phyloP scores from a whole-genome alignment of 2,113 vertebrate species.

The Vanacampus margaritifer region DNA sequence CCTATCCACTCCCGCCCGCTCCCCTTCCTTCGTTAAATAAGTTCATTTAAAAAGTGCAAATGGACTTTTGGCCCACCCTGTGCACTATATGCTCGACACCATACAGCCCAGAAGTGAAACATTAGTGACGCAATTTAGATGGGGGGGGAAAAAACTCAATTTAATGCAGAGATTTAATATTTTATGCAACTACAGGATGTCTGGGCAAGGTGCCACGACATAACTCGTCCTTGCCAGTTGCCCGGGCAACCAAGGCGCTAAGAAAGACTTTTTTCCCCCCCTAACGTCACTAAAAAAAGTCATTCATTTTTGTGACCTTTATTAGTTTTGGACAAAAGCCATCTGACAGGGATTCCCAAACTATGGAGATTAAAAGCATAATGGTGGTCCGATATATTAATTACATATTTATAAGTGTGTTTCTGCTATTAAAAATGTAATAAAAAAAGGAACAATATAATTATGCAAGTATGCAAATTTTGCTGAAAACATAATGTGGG shows the following conservation, averaged over 20 bases:
- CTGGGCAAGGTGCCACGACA: constrained; percentile 5
- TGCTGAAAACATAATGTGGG: neutral
- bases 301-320: neutral
- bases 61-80: neutral
- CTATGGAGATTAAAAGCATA: neutral
- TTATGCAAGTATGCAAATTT: neutral
- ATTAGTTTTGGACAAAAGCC: neutral
- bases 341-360: neutral
- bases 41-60: neutral
- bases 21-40: neutral
- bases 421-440: neutral
- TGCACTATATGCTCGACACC: neutral
- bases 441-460: neutral
- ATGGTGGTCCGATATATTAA: neutral
- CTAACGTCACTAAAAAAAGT: neutral
- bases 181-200: neutral
- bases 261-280: neutral
- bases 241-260: neutral
- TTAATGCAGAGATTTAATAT: neutral
- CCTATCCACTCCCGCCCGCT: too few relatives aligned
- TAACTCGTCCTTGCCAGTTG: neutral
- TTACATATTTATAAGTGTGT: neutral
- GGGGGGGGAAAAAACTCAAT: neutral
- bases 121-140: neutral
- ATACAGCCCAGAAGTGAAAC: neutral